A percentile compares a stretch with the other conserved stretches of the same genome.
These are phyloP conservation scores for Neoarius graeffei DNA, from an alignment of 2,113 vertebrate species.

Conservation along the genomic window DNA sequence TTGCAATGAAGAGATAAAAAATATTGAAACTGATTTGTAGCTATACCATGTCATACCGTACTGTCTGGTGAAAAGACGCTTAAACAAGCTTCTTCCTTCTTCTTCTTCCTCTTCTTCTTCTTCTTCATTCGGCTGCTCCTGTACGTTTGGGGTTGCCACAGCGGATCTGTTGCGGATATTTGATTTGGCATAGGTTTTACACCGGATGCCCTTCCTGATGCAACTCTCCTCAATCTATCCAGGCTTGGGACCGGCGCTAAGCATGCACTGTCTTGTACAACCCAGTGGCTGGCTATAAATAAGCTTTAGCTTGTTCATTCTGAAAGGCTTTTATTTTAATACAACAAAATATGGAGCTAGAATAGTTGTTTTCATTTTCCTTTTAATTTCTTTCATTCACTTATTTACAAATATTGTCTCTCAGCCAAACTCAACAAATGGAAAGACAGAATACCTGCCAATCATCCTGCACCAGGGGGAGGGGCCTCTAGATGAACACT, in stretches of 20 bases:
- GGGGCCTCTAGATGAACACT: slow-evolving; percentile 83
- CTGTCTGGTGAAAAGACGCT: neutral
- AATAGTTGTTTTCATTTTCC: neutral
- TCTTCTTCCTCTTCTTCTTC: no score
- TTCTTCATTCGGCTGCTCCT: no score
- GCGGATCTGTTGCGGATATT: no score
- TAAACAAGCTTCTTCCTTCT: neutral
- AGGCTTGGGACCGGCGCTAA: no score
- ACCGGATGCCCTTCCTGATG: no score
- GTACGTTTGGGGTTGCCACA: no score
- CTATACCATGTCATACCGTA: neutral
- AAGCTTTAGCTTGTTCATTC: neutral
- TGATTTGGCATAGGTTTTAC: no score
- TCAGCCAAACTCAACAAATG: slow-evolving; percentile 74
- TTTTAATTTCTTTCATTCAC: no score
- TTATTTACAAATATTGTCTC: slow-evolving; percentile 36
- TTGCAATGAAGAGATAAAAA: neutral
- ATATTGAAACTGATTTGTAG: neutral
- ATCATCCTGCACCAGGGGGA: slow-evolving; percentile 88
- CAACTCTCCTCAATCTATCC: no score
- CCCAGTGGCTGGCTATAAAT: no score
- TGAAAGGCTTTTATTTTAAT: neutral
- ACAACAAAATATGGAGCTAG: neutral
- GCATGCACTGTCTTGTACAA: no score
- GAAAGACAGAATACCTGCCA: slow-evolving; percentile 86